phyloP scores from a whole-genome alignment of 2,888 invertebrate species.

The Thysanoteuthis rhombus region DNA sequence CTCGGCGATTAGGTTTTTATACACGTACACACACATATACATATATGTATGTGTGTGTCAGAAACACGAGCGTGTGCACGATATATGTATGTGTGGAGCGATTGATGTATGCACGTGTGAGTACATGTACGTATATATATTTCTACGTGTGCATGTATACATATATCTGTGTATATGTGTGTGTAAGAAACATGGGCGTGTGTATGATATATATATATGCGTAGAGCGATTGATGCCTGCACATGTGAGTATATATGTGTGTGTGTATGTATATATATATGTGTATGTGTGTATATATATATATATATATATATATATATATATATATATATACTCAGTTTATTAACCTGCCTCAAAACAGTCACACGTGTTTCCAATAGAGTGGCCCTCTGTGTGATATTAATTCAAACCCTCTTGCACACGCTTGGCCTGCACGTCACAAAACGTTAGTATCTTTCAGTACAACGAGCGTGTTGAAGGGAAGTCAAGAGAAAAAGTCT shows the following conservation, averaged over 20 bases:
- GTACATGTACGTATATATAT: no score
- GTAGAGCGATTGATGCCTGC: no score
- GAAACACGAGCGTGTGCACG: no score
- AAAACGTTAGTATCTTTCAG: not conserved
- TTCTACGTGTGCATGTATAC: no score
- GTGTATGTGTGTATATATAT: not conserved
- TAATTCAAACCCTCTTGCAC: not conserved
- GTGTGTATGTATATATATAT: not conserved
- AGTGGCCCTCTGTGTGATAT: not conserved
- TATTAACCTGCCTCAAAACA: not conserved
- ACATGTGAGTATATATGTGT: no score
- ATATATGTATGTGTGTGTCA: no score
- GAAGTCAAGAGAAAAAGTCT: not conserved
- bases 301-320: not conserved
- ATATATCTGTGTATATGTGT: no score
- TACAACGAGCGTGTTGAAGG: not conserved
- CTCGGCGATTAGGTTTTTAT: no score
- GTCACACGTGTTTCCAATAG: slow-evolving; percentile 12
- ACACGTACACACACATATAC: no score
- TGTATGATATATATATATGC: no score
- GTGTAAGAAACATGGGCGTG: no score
- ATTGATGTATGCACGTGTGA: not conserved
- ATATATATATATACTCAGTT: not conserved
- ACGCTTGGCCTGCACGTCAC: slow-evolving; percentile 12
- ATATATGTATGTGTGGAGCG: not conserved